phyloP scores from a whole-genome alignment of 2,888 invertebrate species.

The Stomorhina lunata region DNA sequence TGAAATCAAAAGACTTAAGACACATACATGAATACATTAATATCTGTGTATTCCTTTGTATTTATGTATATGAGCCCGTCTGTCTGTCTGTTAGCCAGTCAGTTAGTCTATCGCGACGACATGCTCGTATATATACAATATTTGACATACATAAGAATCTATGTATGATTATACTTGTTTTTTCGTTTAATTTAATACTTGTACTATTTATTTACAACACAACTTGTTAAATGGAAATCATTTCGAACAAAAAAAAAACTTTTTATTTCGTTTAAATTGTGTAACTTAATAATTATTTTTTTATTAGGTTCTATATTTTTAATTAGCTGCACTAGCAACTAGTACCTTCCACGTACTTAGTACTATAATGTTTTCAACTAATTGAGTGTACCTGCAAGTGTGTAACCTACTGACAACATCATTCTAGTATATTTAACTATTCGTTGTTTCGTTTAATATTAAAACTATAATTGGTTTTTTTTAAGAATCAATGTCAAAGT shows the following conservation, averaged over 20 bases:
- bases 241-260: slow-evolving; percentile 21
- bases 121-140: background rate
- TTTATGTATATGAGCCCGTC: background rate
- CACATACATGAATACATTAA: background rate
- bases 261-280: slow-evolving; percentile 18
- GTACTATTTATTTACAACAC: background rate
- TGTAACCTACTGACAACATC: background rate
- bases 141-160: background rate
- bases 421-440: slow-evolving; percentile 20
- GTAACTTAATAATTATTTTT: slow-evolving; percentile 8
- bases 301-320: slow-evolving; percentile 38
- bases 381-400: no score
- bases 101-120: background rate
- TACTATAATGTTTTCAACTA: no score
- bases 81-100: background rate
- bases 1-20: slow-evolving; percentile 44
- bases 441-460: background rate
- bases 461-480: slow-evolving; percentile 4
- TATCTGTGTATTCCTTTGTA: background rate
- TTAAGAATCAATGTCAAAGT: slow-evolving; percentile 63
- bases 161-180: background rate
- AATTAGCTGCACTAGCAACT: background rate
- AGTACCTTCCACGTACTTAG: background rate
- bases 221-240: slow-evolving; percentile 50
- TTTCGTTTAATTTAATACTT: background rate